These are phyloP conservation scores for Salticus scenicus DNA, from an alignment of 2,888 invertebrate genomes.

Conservation along the genomic window DNA sequence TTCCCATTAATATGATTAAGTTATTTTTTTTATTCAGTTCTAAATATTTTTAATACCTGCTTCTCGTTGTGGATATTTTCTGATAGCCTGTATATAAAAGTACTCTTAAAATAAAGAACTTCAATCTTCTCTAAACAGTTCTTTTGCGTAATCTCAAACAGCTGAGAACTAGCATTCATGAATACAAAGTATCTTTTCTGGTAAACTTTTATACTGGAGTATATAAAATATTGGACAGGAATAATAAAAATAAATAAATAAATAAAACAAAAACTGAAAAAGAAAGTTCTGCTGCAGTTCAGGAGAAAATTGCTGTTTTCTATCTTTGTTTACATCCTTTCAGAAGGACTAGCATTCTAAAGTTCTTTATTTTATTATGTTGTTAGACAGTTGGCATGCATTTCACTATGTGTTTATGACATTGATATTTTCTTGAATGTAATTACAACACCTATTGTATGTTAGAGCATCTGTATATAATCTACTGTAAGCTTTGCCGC, in stretches of 20 bases:
- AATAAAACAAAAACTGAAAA: background rate
- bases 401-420: too few species aligned
- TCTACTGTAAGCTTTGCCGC: too few species aligned
- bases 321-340: background rate
- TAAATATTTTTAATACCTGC: too few species aligned
- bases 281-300: background rate
- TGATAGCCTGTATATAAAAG: background rate
- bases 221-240: background rate
- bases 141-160: conserved; percentile 1
- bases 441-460: too few species aligned
- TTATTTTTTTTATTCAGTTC: too few species aligned
- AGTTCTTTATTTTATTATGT: too few species aligned
- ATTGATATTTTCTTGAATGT: too few species aligned
- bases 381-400: too few species aligned
- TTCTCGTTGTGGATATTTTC: too few species aligned
- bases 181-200: background rate
- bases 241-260: too few species aligned
- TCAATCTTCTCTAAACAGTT: background rate
- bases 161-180: conserved; percentile 15
- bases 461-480: too few species aligned
- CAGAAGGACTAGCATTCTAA: background rate
- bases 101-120: background rate
- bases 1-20: too few species aligned
- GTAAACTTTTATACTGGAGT: background rate
- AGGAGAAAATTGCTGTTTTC: background rate